phyloP scores from a whole-genome alignment of 2,113 vertebrate genomes.

The Notothenia coriiceps region DNA sequence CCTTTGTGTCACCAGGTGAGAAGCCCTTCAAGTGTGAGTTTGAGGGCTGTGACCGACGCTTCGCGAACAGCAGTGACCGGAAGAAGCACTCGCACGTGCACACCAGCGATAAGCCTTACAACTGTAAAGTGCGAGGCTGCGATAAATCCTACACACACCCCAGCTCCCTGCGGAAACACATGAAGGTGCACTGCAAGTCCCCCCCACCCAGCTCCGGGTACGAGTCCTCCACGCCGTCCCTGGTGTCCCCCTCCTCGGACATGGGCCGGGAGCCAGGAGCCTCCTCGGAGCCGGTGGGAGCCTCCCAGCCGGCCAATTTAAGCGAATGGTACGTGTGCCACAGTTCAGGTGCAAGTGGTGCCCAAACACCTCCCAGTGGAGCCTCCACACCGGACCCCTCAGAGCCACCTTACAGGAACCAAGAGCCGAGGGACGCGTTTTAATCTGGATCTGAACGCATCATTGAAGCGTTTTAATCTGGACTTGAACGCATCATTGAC shows the following conservation, averaged over 20 bases:
- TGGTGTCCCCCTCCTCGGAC: slow-evolving; percentile 94
- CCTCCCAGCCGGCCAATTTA: slow-evolving; percentile 90
- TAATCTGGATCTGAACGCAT: slow-evolving; percentile 52
- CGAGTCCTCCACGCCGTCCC: slow-evolving; percentile 93
- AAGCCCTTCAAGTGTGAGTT: slow-evolving; percentile 99
- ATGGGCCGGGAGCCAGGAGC: slow-evolving; percentile 89
- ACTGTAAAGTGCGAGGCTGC: slow-evolving; percentile 98
- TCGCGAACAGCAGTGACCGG: slow-evolving; percentile 99
- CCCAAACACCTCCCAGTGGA: slow-evolving; percentile 83
- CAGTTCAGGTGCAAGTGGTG: slow-evolving; percentile 86
- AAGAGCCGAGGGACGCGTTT: slow-evolving; percentile 78
- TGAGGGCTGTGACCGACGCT: slow-evolving; percentile 97
- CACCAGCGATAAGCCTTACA: slow-evolving; percentile 99
- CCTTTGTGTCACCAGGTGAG: slow-evolving; percentile 86
- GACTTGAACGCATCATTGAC: slow-evolving; percentile 16
- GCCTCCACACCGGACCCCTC: slow-evolving; percentile 83
- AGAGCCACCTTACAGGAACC: slow-evolving; percentile 80
- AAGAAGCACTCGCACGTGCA: slow-evolving; percentile 99
- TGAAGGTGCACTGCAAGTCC: slow-evolving; percentile 99
- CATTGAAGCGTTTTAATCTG: slow-evolving; percentile 66
- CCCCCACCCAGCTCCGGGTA: slow-evolving; percentile 95
- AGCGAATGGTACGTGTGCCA: slow-evolving; percentile 98
- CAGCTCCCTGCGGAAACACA: slow-evolving; percentile 97
- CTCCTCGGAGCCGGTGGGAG: slow-evolving; percentile 85
- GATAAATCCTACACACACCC: slow-evolving; percentile 99